Evolutionary conservation across 1,140 invertebrate genomes (phyloP), one percentile per base, ranked within the genome.

Genomic region (Drosophila lowei): DNA sequence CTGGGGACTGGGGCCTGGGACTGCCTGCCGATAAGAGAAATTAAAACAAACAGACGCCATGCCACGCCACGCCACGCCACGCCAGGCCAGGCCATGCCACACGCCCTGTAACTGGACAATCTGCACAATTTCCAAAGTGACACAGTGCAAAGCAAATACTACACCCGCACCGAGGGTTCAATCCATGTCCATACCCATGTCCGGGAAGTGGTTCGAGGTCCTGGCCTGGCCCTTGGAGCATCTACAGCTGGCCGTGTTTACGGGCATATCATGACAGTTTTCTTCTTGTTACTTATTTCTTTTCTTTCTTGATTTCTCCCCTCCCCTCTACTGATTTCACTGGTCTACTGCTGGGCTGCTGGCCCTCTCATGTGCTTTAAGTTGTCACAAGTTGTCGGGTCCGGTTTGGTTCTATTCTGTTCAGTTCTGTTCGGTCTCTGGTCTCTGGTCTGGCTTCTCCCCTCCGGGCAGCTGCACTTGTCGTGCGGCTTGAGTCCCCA

Each of bases 1-100:
- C n/a, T 25, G 30, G 18, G 34, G 13, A 1, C 18, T 18, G 48
- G 38, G n/a, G 38, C 7, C 15, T 48, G 52, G 15, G 61, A 68
- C 77, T 77, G 81, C 65, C 83, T 78, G 81, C 83, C 83, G 81
- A 86, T 88, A 86, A 86, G 74, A 86, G 81, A 86, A 86, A 86
- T 86, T 86, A 86, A 86, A 86, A 72, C 81, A 88, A 86, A 86
- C 83, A 86, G 65, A 74, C 59, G 68, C 64, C 18, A 18, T 18
- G 18, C 18, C 18, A 18, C 18, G n/a, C n/a, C 18, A 18, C 18
- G 18, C 18, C 18, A 18, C 2, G 18, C 18, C 18, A 18, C 18
- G n/a, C n/a, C 18, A 18, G 1, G 18, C 18, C 18, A 18, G 1
- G 18, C 18, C n/a, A n/a, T n/a, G 18, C 18, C 58, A 56, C 59